Percentiles rank a stretch among this genome's conserved stretches.
These are phyloP conservation scores for Morelia viridis DNA, from an alignment of 2,797 vertebrate species.

Conservation along the genomic window DNA sequence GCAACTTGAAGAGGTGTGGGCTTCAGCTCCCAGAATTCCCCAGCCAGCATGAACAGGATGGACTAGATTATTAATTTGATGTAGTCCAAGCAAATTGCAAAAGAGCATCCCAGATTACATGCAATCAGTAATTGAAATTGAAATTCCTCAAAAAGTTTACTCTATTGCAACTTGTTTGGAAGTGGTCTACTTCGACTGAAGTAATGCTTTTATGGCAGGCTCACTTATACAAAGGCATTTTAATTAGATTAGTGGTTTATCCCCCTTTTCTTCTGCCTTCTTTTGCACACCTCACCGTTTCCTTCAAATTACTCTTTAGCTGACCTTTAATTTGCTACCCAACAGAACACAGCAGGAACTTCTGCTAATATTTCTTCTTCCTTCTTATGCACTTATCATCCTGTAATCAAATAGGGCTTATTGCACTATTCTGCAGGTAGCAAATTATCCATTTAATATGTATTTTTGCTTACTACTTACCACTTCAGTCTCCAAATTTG, in stretches of 20 bases:
- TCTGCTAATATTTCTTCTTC: neutral
- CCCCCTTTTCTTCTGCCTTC: neutral
- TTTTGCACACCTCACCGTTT: neutral
- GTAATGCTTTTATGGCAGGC: neutral
- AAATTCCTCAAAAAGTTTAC: slow-evolving; percentile 5
- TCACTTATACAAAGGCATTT: neutral
- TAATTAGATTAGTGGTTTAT: neutral
- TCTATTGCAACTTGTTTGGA: neutral
- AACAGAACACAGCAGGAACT: neutral
- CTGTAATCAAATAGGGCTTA: neutral
- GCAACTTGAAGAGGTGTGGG: too few species aligned
- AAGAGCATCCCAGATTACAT: neutral
- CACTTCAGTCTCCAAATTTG: neutral
- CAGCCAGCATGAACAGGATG: too few species aligned
- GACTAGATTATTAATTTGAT: neutral
- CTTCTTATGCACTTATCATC: neutral
- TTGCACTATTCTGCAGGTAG: neutral
- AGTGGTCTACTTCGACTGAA: neutral
- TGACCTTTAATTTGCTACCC: neutral
- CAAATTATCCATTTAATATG: neutral
- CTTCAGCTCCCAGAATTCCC: too few species aligned
- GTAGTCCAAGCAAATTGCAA: neutral
- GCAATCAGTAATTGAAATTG: neutral
- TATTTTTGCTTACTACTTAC: neutral
- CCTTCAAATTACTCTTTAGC: neutral